These are phyloP conservation scores for Drosophila mimetica DNA, from an alignment of 2,888 invertebrate species.

Conservation along the genomic window DNA sequence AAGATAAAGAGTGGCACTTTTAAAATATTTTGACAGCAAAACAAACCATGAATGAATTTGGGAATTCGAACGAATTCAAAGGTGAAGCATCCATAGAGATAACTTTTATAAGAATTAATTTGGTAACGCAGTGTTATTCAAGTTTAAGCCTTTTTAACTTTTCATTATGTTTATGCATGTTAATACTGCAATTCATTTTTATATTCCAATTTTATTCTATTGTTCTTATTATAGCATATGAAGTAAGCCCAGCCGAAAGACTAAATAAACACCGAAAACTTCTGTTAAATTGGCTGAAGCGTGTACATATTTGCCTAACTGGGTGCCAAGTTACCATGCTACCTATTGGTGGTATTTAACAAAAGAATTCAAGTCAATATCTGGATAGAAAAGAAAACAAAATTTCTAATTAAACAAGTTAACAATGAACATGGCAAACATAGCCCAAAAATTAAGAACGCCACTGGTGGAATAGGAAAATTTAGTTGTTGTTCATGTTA, in stretches of 20 bases:
- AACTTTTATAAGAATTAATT: too few relatives aligned
- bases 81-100: too few relatives aligned
- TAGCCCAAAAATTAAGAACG: background rate
- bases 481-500: too few relatives aligned
- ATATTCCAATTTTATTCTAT: too few relatives aligned
- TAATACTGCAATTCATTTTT: too few relatives aligned
- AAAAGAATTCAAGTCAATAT: constrained; percentile 15
- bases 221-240: background rate
- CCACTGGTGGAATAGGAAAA: background rate
- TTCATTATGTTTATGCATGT: too few relatives aligned
- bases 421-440: background rate
- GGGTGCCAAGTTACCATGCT: background rate
- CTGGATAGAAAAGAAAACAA: background rate
- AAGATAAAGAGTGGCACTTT: too few relatives aligned
- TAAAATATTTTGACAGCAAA: too few relatives aligned
- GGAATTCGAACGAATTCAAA: too few relatives aligned
- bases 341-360: background rate
- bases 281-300: background rate
- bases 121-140: too few relatives aligned
- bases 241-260: background rate
- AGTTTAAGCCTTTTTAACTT: too few relatives aligned
- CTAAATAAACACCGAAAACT: background rate
- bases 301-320: constrained; percentile 13
- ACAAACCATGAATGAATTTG: too few relatives aligned
- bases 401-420: constrained; percentile 3